phyloP scores from a whole-genome alignment of 2,888 invertebrate species.

The Acleris sparsana region DNA sequence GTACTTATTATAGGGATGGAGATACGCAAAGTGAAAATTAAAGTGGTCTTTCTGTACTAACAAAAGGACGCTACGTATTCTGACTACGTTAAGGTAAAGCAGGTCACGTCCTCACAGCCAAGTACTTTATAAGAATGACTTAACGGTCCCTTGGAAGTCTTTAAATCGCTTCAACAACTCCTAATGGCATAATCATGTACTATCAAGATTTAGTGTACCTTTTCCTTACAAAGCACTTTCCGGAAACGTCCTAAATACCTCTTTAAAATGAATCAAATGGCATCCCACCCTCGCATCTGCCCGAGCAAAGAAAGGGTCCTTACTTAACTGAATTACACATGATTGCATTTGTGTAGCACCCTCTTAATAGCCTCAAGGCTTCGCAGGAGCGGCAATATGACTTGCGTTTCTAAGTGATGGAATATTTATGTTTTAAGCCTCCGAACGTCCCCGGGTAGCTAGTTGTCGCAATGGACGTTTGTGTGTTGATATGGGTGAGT shows the following conservation, averaged over 20 bases:
- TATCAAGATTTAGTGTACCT: not conserved
- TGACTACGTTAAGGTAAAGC: too few relatives aligned
- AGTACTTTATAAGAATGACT: not conserved
- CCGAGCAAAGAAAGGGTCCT: slow-evolving; percentile 27
- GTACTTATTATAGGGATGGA: too few relatives aligned
- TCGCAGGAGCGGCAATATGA: slow-evolving; percentile 1
- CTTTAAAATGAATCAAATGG: slow-evolving; percentile 30
- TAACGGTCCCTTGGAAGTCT: not conserved
- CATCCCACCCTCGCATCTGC: slow-evolving; percentile 6
- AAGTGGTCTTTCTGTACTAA: too few relatives aligned
- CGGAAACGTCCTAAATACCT: slow-evolving; percentile 11
- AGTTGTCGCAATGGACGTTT: not conserved
- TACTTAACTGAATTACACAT: slow-evolving; percentile 35
- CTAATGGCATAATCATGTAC: slow-evolving; percentile 1
- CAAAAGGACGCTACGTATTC: too few relatives aligned
- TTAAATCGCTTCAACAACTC: not conserved
- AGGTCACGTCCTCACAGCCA: too few relatives aligned
- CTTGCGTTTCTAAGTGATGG: slow-evolving; percentile 21
- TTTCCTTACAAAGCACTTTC: slow-evolving; percentile 12
- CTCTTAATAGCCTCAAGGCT: slow-evolving; percentile 17
- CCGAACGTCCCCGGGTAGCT: slow-evolving; percentile 1
- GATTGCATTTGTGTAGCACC: slow-evolving; percentile 31
- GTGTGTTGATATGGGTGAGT: not conserved
- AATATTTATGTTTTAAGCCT: slow-evolving; percentile 25
- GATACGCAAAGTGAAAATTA: too few relatives aligned